Base-by-base conservation (phyloP, 2,797 vertebrate species). In the Paedocypris micromegethes region DNA sequence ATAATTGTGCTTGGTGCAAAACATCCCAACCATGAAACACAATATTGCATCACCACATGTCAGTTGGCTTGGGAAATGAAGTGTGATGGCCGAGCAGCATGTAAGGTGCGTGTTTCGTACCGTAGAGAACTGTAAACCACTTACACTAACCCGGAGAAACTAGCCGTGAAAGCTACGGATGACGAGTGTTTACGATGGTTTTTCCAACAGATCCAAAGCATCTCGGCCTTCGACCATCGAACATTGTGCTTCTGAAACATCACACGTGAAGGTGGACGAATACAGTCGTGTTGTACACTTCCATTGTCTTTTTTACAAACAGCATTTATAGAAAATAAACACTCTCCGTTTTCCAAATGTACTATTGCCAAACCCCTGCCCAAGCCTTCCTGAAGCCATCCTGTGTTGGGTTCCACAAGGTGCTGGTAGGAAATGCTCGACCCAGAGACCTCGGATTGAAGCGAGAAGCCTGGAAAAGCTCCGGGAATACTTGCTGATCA, bases 1-100 rank as follows among this genome's bases (percentile, higher is more conserved):
- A 49, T 23, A 48, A 61, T 66, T 78, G 77, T 78, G 77, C 77
- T 76, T 74, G 77, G 64, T 78, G 71, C 74, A 68, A 72, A 73
- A 52, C 65, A 5, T 76, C 47, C 53, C 48, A 47, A 9, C 56
- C 53, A 54, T 64, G 62, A 74, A 68, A 74, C 55, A 63, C 43
- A 4, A 63, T 78, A 76, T 78, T 78, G 77, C 77, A 78, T 76
- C 71, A 57, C 62, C 66, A 74, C 52, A 56, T 57, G 67, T 73
- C 60, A 53, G 64, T 75, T 58, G 4, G 37, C n/a, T 57, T 43
- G 39, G 58, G 39, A 58, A 54, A 23, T 23, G 23, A 23, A 23
- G 23, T 1, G 23, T 23, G 53, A 63, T 56, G 48, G 55, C 39
- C 57, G 63, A 77, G 72, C 75, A 77, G 74, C 78, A 72, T 66